Evolutionary conservation across 2,888 invertebrate species (phyloP), one percentile per base, ranked within the genome.

Genomic region (Lapara coniferarum): DNA sequence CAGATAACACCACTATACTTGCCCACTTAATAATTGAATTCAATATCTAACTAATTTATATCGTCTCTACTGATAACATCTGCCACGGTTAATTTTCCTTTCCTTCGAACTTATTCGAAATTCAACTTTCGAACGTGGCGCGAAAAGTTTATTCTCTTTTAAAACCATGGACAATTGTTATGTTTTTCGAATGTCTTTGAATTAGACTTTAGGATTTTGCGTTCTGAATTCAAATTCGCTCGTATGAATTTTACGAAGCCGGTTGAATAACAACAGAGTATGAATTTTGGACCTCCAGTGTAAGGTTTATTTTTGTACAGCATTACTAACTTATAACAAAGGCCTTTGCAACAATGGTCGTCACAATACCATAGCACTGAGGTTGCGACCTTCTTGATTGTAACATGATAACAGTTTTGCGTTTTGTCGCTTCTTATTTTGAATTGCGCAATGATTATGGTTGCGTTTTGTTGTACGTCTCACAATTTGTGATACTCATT

Each of bases 1-100:
- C 77, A 73, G 75, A 77, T 58, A 74, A 74, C 71, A 46, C 51
- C 66, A 74, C 74, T 77, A 80, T 84, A 80, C 84, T 80, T 79
- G 78, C 75, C 30, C 57, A 69, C 74, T 73, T 77, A 77, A 82
- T 86, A 86, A 85, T 85, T 85, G 84, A 85, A 86, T 85, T 86
- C 85, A 85, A 85, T 85, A 85, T 78, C 83, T 80, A 79, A 81
- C 82, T 85, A 86, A 87, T 87, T 86, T 87, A 87, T 86, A 79
- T 82, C 85, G 81, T 85, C 85, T 83, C 82, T 83, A 76, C 78
- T 74, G 87, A 87, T 87, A 85, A 67, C 72, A 86, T 87, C 86
- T 72, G 77, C 79, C 81, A 81, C 79, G 74, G 78, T 74, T 66
- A 56, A 57, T 69, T 25, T 66, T 69, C 63, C 37, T 25, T 59